Evolutionary conservation across 2,113 vertebrate genomes (phyloP).

Genomic region (Acrocephalus arundinaceus): DNA sequence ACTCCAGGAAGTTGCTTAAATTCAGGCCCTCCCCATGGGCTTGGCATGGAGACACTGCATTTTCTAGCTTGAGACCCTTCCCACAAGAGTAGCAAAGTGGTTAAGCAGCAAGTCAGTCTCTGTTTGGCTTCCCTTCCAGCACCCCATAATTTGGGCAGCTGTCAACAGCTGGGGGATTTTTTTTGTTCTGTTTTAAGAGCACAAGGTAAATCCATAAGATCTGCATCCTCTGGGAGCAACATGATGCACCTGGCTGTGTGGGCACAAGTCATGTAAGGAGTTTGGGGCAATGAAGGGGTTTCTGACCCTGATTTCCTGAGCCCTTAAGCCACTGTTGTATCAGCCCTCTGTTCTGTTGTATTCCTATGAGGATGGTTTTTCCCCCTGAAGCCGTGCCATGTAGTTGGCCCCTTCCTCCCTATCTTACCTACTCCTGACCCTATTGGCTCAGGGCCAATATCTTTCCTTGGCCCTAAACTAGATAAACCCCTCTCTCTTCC

Average conservation of each 20-base stretch:
- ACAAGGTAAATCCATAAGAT: background rate
- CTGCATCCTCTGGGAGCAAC: background rate
- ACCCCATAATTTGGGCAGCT: background rate
- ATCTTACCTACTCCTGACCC: too few species aligned
- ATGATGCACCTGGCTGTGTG: accelerated
- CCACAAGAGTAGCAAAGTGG: accelerated
- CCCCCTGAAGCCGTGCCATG: too few species aligned
- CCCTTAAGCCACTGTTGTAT: background rate
- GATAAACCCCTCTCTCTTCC: too few species aligned
- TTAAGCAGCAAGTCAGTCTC: background rate
- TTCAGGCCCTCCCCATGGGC: background rate
- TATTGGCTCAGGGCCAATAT: too few species aligned
- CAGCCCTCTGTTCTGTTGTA: background rate
- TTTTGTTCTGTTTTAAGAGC: background rate
- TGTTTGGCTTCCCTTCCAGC: background rate
- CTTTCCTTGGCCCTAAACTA: too few species aligned
- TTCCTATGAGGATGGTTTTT: too few species aligned
- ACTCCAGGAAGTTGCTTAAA: background rate
- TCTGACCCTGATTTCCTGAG: background rate
- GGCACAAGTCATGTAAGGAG: background rate
- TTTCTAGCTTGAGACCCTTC: background rate
- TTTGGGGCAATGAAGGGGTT: background rate
- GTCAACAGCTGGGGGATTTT: background rate
- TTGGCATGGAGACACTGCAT: background rate
- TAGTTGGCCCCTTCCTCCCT: too few species aligned